Evolutionary conservation across 2,888 invertebrate genomes (phyloP), one percentile per base, ranked within the genome.

Genomic region (Coelopa pilipes): DNA sequence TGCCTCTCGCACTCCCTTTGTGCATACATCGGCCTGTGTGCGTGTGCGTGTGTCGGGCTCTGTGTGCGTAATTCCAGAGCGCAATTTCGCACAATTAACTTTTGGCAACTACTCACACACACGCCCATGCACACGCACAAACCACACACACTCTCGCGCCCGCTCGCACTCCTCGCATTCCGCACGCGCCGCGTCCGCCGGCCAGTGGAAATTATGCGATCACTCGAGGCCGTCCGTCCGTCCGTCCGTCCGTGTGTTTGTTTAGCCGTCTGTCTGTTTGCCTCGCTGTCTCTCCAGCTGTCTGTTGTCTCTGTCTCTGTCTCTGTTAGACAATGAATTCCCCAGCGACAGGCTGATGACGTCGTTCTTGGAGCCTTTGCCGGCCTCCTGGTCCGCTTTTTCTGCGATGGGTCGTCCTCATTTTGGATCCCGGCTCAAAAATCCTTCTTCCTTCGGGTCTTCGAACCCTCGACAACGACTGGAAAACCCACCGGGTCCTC

Each of bases 81-180:
- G 17, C 62, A 71, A 53, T 71, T 62, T 71, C 63, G 70, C 63
- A 62, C 70, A 71, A 71, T 71, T 71, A 71, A 63, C 63, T 71
- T 71, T 71, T 63, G 53, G 47, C 34, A 62, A 24, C 34, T 7
- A 21, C 49, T n/a, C 60, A 45, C 49, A 68, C 45, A 66, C 50
- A 65, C 10, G 4, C 46, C 5, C 57, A 45, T 19, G 13, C 68
- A 69, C 21, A 57, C 66, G 9, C 19, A 15, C 60, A 60, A 11
- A 5, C 9, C 13, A 13, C 66, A 49, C 66, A 49, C 34, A 34
- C 34, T 34, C 34, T 68, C 55, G 46, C 46, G 11, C 24, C 53
- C 53, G 53, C 13, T n/a, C 13, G 5, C 49, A 49, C 10, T 53
- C 15, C 53, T 53, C 13, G 10, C 49, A 49, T 9, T 13, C 53